A percentile compares a stretch with the other conserved stretches of the same genome.
These are phyloP conservation scores for Chaetodon trifascialis DNA, from an alignment of 2,113 vertebrate species.

Conservation along the genomic window DNA sequence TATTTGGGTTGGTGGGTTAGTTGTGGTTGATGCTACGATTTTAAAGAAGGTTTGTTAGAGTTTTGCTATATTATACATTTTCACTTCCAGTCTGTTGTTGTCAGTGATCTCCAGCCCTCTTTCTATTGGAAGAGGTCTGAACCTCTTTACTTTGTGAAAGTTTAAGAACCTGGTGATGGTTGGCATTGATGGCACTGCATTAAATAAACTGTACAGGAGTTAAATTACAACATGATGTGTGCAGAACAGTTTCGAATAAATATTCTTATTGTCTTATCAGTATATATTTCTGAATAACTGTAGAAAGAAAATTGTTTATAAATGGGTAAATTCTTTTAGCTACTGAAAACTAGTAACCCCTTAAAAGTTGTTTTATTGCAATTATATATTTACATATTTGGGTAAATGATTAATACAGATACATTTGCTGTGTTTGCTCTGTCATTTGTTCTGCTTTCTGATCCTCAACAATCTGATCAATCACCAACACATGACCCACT, in stretches of 20 bases:
- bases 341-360: too few relatives aligned
- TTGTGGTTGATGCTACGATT: not conserved
- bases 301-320: not conserved
- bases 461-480: constrained; percentile 13
- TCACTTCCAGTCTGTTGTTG: too few relatives aligned
- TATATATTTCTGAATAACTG: not conserved
- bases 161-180: not conserved
- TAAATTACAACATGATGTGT: too few relatives aligned
- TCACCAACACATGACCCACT: constrained; percentile 37
- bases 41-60: not conserved
- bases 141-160: too few relatives aligned
- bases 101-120: too few relatives aligned
- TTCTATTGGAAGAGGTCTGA: too few relatives aligned
- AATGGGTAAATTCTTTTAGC: not conserved
- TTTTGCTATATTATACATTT: not conserved
- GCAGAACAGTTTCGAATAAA: too few relatives aligned
- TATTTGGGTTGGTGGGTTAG: not conserved
- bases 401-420: not conserved
- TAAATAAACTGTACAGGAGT: not conserved
- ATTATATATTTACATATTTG: not conserved
- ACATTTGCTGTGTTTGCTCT: too few relatives aligned
- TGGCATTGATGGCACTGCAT: not conserved
- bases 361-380: too few relatives aligned
- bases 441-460: not conserved
- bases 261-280: not conserved